phyloP scores from a whole-genome alignment of 92 coral and sea anemone species.

The Phenganax stokvisi region DNA sequence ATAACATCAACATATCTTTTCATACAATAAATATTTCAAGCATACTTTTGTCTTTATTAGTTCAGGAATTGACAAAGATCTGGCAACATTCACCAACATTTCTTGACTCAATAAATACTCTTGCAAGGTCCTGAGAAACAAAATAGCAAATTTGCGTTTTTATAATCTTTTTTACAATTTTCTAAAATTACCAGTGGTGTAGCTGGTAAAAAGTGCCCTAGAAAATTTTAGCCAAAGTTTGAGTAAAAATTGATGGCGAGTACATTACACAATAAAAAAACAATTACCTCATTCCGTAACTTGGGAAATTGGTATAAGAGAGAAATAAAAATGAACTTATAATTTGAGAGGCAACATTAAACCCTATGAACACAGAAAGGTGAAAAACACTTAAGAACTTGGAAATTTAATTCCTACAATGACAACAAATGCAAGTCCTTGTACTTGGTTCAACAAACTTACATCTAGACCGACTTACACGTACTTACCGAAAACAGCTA shows the following conservation, averaged over 20 bases:
- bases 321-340: slow-evolving; percentile 68
- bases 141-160: background rate
- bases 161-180: background rate
- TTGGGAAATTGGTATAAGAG: slow-evolving; percentile 65
- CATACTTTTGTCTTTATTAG: slow-evolving; percentile 78
- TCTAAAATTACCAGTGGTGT: background rate
- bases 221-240: background rate
- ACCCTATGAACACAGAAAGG: slow-evolving; percentile 45
- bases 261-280: background rate
- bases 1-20: background rate
- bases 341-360: slow-evolving; percentile 55
- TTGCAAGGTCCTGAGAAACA: slow-evolving; percentile 56
- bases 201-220: background rate
- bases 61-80: slow-evolving; percentile 72
- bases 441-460: background rate
- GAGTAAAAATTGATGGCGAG: background rate
- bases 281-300: slow-evolving; percentile 71
- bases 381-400: background rate
- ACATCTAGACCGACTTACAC: background rate
- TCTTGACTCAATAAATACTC: slow-evolving; percentile 63
- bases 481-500: slow-evolving; percentile 70
- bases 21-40: background rate
- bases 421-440: background rate
- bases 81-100: slow-evolving; percentile 58
- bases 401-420: background rate